Evolutionary conservation across 2,888 invertebrate genomes (phyloP).

Genomic region (Iphiclides podalirius): DNA sequence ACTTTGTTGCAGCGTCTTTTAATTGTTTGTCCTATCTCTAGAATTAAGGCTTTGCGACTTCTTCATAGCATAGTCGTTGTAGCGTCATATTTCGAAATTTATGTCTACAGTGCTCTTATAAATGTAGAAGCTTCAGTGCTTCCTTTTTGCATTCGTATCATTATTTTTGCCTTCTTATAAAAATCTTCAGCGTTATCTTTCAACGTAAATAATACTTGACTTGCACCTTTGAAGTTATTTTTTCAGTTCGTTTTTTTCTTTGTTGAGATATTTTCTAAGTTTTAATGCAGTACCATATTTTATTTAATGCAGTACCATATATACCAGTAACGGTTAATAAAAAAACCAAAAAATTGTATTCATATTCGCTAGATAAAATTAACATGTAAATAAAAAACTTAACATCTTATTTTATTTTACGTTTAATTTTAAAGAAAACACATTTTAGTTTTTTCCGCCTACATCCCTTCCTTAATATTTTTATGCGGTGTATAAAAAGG

Average conservation of each 20-base stretch:
- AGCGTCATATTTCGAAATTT: conserved; percentile 2
- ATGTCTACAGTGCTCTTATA: neutral
- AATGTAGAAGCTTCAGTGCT: neutral
- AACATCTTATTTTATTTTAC: conserved; percentile 9
- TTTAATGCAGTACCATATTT: no score
- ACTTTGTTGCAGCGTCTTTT: conserved; percentile 53
- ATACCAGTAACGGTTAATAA: no score
- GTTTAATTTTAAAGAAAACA: conserved; percentile 7
- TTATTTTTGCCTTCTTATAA: conserved; percentile 16
- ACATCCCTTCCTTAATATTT: conserved; percentile 8
- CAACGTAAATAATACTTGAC: conserved; percentile 5
- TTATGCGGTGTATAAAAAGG: conserved; percentile 14
- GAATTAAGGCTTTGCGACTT: conserved; percentile 38
- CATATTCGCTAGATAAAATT: neutral
- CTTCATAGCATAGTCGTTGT: neutral
- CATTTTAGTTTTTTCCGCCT: conserved; percentile 14
- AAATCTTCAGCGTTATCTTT: conserved; percentile 11
- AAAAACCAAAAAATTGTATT: neutral
- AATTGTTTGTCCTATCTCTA: conserved; percentile 52
- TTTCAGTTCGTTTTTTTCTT: conserved; percentile 2
- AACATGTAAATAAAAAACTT: conserved; percentile 2
- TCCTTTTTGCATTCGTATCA: conserved; percentile 7
- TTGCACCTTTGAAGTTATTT: conserved; percentile 16
- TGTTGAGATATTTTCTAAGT: neutral
- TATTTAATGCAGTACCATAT: no score